Evolutionary conservation across 2,888 invertebrate genomes (phyloP).

Genomic region (Eupeodes latifasciatus): DNA sequence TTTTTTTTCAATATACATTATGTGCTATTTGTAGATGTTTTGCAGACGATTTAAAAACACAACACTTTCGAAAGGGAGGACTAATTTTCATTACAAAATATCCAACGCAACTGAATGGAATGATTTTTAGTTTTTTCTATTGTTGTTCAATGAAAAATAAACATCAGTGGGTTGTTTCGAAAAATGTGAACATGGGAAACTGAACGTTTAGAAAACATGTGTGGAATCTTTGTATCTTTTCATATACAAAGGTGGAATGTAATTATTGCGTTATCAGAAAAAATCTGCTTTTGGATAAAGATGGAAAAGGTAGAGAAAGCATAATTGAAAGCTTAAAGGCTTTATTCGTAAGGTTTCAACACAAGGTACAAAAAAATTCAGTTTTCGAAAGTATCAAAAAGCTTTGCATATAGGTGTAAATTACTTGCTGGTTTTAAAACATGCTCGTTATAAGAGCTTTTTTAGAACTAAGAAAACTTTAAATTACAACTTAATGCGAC

Average conservation of each 20-base stretch:
- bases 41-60: conserved; percentile 43
- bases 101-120: conserved; percentile 66
- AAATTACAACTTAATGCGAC: too few relatives aligned
- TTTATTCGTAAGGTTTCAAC: conserved; percentile 21
- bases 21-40: conserved; percentile 35
- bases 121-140: conserved; percentile 33
- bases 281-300: conserved; percentile 32
- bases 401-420: not conserved
- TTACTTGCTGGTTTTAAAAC: too few relatives aligned
- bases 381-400: not conserved
- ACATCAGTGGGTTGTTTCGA: conserved; percentile 60
- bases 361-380: not conserved
- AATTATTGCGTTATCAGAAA: conserved; percentile 20
- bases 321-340: conserved; percentile 20
- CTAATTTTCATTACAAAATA: conserved; percentile 64
- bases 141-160: conserved; percentile 54
- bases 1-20: conserved; percentile 33
- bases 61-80: conserved; percentile 21
- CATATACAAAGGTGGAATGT: too few relatives aligned
- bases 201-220: conserved; percentile 42
- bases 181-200: conserved; percentile 9
- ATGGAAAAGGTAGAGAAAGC: not conserved
- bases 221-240: too few relatives aligned
- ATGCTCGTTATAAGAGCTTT: too few relatives aligned
- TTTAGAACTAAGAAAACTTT: too few relatives aligned